Percentiles rank a stretch among this genome's conserved stretches.
Evolutionary conservation across 37 sponge, comb jelly and placozoan species (phyloP).

Genomic region (Halisarca cf. caerulea): DNA sequence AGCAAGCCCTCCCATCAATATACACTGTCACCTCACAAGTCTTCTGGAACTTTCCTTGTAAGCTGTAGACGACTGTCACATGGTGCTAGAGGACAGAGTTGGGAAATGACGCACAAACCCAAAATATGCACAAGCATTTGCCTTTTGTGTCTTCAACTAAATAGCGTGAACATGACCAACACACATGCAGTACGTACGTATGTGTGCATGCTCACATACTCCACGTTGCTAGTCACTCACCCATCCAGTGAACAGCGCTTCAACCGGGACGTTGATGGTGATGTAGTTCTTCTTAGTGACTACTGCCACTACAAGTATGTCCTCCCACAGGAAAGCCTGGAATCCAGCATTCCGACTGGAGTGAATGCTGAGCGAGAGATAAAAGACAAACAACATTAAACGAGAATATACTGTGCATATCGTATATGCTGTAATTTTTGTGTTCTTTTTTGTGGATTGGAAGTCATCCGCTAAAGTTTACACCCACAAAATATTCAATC

Average conservation of each 20-base stretch:
- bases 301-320: constrained; percentile 74
- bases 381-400: no score
- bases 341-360: constrained; percentile 74
- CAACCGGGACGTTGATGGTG: constrained; percentile 47
- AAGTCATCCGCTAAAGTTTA: no score
- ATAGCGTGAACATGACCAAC: no score
- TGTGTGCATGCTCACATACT: not conserved
- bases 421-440: no score
- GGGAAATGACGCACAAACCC: no score
- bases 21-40: constrained; percentile 65
- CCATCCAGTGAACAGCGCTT: constrained; percentile 55
- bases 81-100: constrained; percentile 62
- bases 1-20: constrained; percentile 57
- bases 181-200: not conserved
- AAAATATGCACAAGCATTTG: no score
- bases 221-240: no score
- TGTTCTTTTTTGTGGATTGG: no score
- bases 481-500: no score
- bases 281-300: constrained; percentile 75
- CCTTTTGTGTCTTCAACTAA: no score
- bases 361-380: no score
- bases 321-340: constrained; percentile 81
- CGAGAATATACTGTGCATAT: no score
- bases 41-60: constrained; percentile 30
- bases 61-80: constrained; percentile 54